These are phyloP conservation scores for Opisthograptis luteolata DNA, from an alignment of 2,888 invertebrate genomes.

Conservation along the genomic window DNA sequence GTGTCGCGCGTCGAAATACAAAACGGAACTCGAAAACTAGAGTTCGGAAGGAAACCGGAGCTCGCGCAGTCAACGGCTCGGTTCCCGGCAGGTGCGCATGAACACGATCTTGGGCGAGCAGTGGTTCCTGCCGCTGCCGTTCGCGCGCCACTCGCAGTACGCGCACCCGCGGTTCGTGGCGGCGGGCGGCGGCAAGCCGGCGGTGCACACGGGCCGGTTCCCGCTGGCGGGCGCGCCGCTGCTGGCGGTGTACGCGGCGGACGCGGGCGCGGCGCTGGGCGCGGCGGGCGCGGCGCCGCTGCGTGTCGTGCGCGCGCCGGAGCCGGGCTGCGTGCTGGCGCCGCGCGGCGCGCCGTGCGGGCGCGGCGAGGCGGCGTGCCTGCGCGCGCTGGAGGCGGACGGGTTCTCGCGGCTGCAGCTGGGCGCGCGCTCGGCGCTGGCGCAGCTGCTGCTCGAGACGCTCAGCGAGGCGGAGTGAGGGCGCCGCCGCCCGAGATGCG, in stretches of 20 bases:
- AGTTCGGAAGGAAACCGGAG: no score
- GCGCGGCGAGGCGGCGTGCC: slow-evolving; percentile 28
- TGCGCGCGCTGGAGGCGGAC: slow-evolving; percentile 3
- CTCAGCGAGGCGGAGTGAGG: slow-evolving; percentile 15
- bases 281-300: slow-evolving; percentile 83
- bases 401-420: slow-evolving; percentile 41
- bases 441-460: slow-evolving; percentile 40
- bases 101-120: slow-evolving; percentile 96
- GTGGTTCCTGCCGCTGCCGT: slow-evolving; percentile 96
- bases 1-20: no score
- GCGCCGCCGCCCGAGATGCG: neutral
- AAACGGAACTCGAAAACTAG: no score
- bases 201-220: slow-evolving; percentile 81
- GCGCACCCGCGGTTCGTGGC: slow-evolving; percentile 84
- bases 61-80: no score
- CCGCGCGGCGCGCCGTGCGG: slow-evolving; percentile 42
- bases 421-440: slow-evolving; percentile 51
- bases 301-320: slow-evolving; percentile 91
- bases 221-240: slow-evolving; percentile 76
- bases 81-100: slow-evolving; percentile 91
- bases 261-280: slow-evolving; percentile 25
- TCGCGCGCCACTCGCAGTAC: slow-evolving; percentile 93
- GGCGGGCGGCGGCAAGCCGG: slow-evolving; percentile 80
- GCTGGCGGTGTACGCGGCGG: slow-evolving; percentile 88
- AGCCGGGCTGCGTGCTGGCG: slow-evolving; percentile 86